These are phyloP conservation scores for Oenanthe oenanthe DNA, from an alignment of 2,113 vertebrate genomes.

Conservation along the genomic window DNA sequence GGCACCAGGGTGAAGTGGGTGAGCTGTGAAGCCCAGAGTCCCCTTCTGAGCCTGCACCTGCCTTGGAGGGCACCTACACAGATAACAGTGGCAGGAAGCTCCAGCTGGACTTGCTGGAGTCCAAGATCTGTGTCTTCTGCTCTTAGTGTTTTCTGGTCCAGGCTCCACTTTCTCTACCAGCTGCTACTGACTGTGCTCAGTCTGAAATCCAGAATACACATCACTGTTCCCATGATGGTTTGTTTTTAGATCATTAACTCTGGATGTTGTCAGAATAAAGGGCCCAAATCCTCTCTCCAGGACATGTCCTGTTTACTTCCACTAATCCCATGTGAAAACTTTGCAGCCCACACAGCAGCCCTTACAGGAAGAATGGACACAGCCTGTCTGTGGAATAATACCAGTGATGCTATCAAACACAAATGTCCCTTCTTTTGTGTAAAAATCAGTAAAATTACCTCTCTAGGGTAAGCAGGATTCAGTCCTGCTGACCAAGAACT, in stretches of 20 bases:
- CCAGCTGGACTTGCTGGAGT: background rate
- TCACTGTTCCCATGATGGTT: background rate
- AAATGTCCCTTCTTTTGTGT: background rate
- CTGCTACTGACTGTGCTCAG: background rate
- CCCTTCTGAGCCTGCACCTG: background rate
- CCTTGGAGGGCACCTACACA: rapidly evolving
- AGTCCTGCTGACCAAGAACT: background rate
- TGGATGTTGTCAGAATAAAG: background rate
- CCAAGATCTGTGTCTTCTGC: background rate
- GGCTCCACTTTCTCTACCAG: background rate
- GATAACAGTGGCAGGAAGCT: rapidly evolving
- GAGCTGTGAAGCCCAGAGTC: background rate
- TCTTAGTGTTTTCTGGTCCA: background rate
- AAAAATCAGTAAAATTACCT: background rate
- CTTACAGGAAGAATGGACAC: rapidly evolving
- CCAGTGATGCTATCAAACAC: background rate
- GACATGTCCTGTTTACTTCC: background rate
- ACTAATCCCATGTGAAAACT: background rate
- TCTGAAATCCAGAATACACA: background rate
- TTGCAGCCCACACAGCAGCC: background rate
- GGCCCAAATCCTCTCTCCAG: background rate
- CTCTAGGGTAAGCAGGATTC: background rate
- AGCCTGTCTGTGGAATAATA: rapidly evolving
- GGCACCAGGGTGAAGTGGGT: background rate
- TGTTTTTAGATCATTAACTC: background rate